Percentiles rank a stretch among this genome's conserved stretches.
Evolutionary conservation across 2,113 vertebrate genomes (phyloP).

Genomic region (Erinaceus europaeus): DNA sequence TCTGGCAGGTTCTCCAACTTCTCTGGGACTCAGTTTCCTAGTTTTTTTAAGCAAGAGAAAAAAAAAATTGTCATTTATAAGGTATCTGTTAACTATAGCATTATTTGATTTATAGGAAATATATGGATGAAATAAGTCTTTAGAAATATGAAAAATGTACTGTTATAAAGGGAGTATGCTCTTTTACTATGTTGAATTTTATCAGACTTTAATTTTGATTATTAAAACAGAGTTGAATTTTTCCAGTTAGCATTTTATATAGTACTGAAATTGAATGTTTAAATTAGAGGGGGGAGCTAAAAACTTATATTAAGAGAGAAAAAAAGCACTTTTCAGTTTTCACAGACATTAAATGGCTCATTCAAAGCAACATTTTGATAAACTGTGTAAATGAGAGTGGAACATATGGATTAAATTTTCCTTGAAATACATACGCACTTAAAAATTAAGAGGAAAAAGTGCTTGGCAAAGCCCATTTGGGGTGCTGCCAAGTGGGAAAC

Average conservation of each 20-base stretch:
- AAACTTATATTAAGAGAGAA: conserved; percentile 4
- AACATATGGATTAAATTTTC: conserved; percentile 79
- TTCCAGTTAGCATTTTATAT: conserved; percentile 58
- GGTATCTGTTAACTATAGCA: conserved; percentile 8
- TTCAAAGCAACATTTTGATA: conserved; percentile 78
- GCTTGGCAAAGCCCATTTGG: conserved; percentile 74
- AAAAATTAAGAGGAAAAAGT: conserved; percentile 74
- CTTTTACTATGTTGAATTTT: conserved; percentile 44
- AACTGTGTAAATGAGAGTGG: conserved; percentile 76
- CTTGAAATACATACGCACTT: conserved; percentile 75
- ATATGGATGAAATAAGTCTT: neutral
- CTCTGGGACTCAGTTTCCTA: conserved; percentile 42
- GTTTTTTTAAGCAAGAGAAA: conserved; percentile 46
- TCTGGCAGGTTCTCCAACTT: neutral
- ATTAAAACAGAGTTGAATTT: conserved; percentile 47
- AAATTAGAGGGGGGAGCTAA: conserved; percentile 45
- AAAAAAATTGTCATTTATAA: conserved; percentile 6
- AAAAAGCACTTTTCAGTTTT: conserved; percentile 60
- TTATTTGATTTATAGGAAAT: neutral
- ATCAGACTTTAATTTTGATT: conserved; percentile 47
- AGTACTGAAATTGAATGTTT: conserved; percentile 33
- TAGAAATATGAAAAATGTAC: neutral
- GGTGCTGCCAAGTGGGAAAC: conserved; percentile 71
- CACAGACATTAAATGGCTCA: conserved; percentile 77
- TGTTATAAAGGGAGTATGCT: neutral